A percentile compares a stretch with the other conserved stretches of the same genome.
These are phyloP conservation scores for Orussus abietinus DNA, from an alignment of 1,140 invertebrate genomes.

Conservation along the genomic window DNA sequence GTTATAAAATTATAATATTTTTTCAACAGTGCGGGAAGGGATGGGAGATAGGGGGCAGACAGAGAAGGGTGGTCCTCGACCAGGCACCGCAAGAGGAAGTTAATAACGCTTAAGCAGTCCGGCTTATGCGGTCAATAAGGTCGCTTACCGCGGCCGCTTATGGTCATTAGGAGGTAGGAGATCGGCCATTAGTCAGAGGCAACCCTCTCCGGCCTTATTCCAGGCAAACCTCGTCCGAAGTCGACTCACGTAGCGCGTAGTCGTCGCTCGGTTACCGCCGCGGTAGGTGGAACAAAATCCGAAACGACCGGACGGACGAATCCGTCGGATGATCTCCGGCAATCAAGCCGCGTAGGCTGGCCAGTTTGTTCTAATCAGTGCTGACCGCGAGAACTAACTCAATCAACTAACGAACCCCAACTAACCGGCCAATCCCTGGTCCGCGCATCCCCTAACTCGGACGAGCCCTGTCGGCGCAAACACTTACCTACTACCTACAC, in stretches of 20 bases:
- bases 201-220: constrained; percentile 14
- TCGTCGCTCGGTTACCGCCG: constrained; percentile 21
- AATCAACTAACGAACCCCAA: constrained; percentile 50
- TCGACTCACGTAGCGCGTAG: constrained; percentile 31
- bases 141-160: constrained; percentile 26
- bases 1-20: no score
- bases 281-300: constrained; percentile 30
- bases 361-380: constrained; percentile 54
- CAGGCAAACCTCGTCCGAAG: constrained; percentile 21
- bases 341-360: constrained; percentile 49
- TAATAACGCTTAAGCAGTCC: no score
- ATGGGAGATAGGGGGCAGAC: no score
- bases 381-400: constrained; percentile 48
- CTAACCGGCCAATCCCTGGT: constrained; percentile 36
- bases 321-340: constrained; percentile 32
- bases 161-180: constrained; percentile 30
- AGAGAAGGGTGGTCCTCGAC: no score
- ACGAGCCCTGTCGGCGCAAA: constrained; percentile 31
- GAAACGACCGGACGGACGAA: constrained; percentile 19
- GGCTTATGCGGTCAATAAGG: no score
- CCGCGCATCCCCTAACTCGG: constrained; percentile 8
- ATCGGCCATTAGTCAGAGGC: constrained; percentile 39
- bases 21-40: no score
- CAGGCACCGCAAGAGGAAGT: no score
- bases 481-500: constrained; percentile 28